These are phyloP conservation scores for Cheilosia urbana DNA, from an alignment of 2,888 invertebrate species.

Conservation along the genomic window DNA sequence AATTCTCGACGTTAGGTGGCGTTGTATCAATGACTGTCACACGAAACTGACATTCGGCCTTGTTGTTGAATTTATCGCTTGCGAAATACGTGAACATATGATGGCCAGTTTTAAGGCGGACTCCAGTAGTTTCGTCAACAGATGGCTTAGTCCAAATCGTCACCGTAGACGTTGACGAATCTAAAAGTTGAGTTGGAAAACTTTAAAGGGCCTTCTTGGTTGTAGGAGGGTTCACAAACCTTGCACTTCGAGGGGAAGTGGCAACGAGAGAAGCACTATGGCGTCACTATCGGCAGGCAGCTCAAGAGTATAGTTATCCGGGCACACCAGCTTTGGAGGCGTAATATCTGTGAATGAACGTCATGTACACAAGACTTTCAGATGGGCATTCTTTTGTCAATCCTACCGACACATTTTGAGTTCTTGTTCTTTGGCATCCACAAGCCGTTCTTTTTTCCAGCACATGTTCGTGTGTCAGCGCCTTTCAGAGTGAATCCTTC, in stretches of 20 bases:
- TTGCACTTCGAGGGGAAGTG: constrained; percentile 58
- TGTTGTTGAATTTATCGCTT: constrained; percentile 86
- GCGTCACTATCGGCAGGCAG: constrained; percentile 48
- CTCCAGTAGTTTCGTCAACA: constrained; percentile 81
- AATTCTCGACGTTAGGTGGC: constrained; percentile 86
- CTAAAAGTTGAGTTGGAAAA: constrained; percentile 78
- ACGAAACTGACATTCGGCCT: constrained; percentile 86
- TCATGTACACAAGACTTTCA: not conserved
- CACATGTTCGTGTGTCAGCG: constrained; percentile 85
- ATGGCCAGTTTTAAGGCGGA: constrained; percentile 86
- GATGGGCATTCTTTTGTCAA: not conserved
- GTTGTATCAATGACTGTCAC: constrained; percentile 86
- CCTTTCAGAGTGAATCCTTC: constrained; percentile 86
- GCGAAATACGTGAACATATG: constrained; percentile 87
- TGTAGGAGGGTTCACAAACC: not conserved
- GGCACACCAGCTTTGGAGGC: constrained; percentile 62
- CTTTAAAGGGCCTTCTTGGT: too few relatives aligned
- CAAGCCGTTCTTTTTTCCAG: constrained; percentile 85
- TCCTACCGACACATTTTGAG: constrained; percentile 84
- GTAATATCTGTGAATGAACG: constrained; percentile 45
- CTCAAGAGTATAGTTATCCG: constrained; percentile 48
- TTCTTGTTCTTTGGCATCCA: constrained; percentile 84
- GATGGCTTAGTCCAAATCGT: constrained; percentile 86
- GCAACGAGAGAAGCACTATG: constrained; percentile 40
- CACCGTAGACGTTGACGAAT: constrained; percentile 86